Evolutionary conservation across 1,140 invertebrate genomes (phyloP).

Genomic region (Ylistrum balloti): DNA sequence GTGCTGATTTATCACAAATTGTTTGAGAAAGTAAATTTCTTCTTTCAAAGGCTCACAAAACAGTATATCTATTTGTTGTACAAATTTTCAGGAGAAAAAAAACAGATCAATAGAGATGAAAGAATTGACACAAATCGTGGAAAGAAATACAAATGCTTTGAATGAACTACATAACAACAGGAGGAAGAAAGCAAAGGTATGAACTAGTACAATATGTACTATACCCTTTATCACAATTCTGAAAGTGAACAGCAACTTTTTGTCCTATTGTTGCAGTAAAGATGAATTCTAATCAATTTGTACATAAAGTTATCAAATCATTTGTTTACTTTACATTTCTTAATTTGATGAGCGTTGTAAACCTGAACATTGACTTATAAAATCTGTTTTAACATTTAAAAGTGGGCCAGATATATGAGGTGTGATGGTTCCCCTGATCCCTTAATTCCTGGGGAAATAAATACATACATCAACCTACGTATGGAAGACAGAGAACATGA

Average conservation of each 20-base stretch:
- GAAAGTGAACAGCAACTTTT: too few species aligned
- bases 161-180: slow-evolving; percentile 65
- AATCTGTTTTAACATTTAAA: not conserved
- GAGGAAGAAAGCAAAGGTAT: slow-evolving; percentile 73
- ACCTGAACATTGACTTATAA: not conserved
- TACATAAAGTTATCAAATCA: too few species aligned
- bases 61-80: not conserved
- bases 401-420: slow-evolving; percentile 82
- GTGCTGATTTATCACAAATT: too few species aligned
- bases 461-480: slow-evolving; percentile 80
- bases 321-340: too few species aligned
- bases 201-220: too few species aligned
- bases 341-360: too few species aligned
- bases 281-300: too few species aligned
- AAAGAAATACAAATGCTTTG: slow-evolving; percentile 65
- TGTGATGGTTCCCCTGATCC: slow-evolving; percentile 82
- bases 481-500: slow-evolving; percentile 72
- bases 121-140: slow-evolving; percentile 71
- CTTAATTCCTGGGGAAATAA: slow-evolving; percentile 79
- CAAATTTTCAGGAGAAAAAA: slow-evolving; percentile 75
- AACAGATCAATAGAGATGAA: slow-evolving; percentile 72
- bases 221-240: too few species aligned
- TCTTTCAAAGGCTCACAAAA: too few species aligned
- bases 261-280: too few species aligned
- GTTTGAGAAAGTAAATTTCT: too few species aligned